Base-by-base conservation (phyloP, 2,797 vertebrate species). In the Hapalemur alaotrensis region DNA sequence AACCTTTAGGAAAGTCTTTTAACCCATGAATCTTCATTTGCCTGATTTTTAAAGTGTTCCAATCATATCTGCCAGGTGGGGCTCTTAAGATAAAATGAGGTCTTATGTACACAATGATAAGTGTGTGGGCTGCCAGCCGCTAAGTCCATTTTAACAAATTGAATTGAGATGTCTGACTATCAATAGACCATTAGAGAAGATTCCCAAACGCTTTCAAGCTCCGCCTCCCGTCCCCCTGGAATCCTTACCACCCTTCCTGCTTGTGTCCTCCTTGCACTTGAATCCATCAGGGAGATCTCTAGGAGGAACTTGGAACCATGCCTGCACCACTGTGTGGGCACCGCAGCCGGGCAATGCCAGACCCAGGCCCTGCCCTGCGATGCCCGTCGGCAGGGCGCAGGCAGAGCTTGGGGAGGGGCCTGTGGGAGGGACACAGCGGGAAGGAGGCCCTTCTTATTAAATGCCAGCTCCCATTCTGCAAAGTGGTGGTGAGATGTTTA, bases 331-430 rank as follows among this genome's bases (percentile, higher is more conserved):
- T 1, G 1, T 23, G 22, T 11, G 41, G 43, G 38, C 38, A 59
- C 46, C 57, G 94, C 43, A 72, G 11, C 89, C 38, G 88, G 97
- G 65, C 14, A 85, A 11, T 65, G 91, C 41, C 72, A 81, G 96
- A 94, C 87, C 94, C 91, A 96, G 80, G 1, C 0, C 13, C 38
- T 57, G 54, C 22, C 54, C 54, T 10, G 54, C 23, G 3, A 76
- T 96, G 92, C 70, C 97, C 94, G 0, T 48, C 83, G 76, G n/a
- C 14, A 43, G 59, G 84, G 43, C 63, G 2, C 13, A 41, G 59
- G 59, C 4, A 3, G 25, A 32, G 2, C 20, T 23, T 0, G 7
- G 23, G 59, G 76, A 78, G 22, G 76, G 52, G n/a, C 8, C 25
- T 10, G 50, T 9, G n/a, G 30, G 43, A 14, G 15, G 13, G 61